Conservation (phyloP, 2,113 vertebrate species). For the Clarias batrachus region DNA sequence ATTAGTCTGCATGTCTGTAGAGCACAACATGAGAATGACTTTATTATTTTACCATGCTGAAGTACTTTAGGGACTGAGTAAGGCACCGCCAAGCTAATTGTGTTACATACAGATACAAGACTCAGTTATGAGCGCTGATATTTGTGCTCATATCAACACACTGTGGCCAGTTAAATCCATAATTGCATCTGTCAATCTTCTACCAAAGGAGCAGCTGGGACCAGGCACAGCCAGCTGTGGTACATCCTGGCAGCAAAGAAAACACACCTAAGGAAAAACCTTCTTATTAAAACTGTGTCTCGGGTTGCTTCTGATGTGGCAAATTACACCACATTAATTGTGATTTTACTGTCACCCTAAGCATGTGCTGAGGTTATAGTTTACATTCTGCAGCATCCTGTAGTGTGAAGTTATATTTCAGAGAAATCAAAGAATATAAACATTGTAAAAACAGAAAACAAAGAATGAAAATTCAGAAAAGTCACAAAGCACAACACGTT, state of each 20-base stretch:
- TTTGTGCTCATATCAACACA: constrained; percentile 45
- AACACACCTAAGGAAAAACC: constrained; percentile 19
- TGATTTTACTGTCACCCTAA: background rate
- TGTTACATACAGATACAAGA: constrained; percentile 49
- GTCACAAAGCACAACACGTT: background rate
- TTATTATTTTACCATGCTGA: constrained; percentile 42
- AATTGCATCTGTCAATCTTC: constrained; percentile 56
- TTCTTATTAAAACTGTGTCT: constrained; percentile 12
- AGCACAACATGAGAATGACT: constrained; percentile 22
- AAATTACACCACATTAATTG: background rate
- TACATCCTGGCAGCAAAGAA: constrained; percentile 26
- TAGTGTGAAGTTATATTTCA: background rate
- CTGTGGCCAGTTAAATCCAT: constrained; percentile 46
- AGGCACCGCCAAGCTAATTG: constrained; percentile 47
- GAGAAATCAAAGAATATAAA: background rate
- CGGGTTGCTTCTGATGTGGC: background rate
- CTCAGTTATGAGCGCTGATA: constrained; percentile 42
- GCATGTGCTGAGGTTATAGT: background rate
- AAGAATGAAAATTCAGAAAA: background rate
- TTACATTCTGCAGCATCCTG: background rate
- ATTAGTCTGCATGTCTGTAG: background rate
- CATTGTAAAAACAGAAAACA: constrained; percentile 3
- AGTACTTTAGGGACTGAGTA: constrained; percentile 30
- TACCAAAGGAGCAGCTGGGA: constrained; percentile 40
- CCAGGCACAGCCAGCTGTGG: background rate